Conservation (phyloP, 2,888 invertebrate species). For the Volucella inflata region DNA sequence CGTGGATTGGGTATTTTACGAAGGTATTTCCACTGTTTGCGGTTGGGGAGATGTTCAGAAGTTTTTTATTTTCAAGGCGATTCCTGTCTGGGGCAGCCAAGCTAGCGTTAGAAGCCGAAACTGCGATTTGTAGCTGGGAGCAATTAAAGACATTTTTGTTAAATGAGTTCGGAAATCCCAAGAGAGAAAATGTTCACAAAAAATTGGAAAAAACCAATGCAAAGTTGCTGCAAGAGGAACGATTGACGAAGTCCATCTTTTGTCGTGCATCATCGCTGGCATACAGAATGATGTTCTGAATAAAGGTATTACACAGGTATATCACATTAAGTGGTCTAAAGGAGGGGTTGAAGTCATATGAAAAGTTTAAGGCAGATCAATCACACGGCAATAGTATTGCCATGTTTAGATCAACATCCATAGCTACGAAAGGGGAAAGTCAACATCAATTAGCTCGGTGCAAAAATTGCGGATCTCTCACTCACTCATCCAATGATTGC, state of each 20-base stretch:
- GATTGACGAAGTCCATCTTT: slow-evolving; percentile 34
- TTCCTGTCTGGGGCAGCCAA: slow-evolving; percentile 53
- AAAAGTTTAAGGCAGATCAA: slow-evolving; percentile 15
- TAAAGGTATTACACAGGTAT: not conserved
- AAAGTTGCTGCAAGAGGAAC: slow-evolving; percentile 38
- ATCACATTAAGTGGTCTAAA: not conserved
- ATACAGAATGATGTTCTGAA: slow-evolving; percentile 17
- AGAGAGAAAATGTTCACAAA: slow-evolving; percentile 25
- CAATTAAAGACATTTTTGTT: slow-evolving; percentile 26
- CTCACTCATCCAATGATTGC: slow-evolving; percentile 13
- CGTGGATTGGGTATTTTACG: slow-evolving; percentile 50
- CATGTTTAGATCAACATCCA: not conserved
- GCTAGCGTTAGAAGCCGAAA: slow-evolving; percentile 44
- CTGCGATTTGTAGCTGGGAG: slow-evolving; percentile 27
- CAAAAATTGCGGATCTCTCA: slow-evolving; percentile 34
- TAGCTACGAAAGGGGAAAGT: not conserved
- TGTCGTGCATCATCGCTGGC: slow-evolving; percentile 19
- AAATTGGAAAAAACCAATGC: slow-evolving; percentile 38
- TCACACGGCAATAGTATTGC: not conserved
- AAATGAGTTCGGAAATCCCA: slow-evolving; percentile 43
- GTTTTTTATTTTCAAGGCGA: slow-evolving; percentile 43
- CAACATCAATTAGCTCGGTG: slow-evolving; percentile 3
- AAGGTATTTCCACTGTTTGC: slow-evolving; percentile 33
- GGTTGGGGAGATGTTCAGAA: slow-evolving; percentile 57
- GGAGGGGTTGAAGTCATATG: slow-evolving; percentile 1